Evolutionary conservation across 2,888 invertebrate species (phyloP).

Genomic region (Camptogramma bilineatum): DNA sequence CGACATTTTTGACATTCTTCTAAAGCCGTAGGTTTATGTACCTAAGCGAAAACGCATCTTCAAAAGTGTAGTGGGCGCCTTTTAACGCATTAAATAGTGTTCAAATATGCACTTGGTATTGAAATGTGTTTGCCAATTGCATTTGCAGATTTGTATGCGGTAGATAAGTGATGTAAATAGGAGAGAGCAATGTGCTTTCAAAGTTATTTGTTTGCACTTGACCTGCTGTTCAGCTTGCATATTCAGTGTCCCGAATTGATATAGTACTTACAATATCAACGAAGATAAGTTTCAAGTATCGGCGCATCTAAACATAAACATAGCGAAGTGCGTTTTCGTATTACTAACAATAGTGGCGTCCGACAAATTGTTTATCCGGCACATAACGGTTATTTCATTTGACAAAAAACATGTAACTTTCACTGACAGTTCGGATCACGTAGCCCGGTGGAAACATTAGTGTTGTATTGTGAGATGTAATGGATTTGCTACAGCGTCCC

Average conservation of each 20-base stretch:
- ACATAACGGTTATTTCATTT: conserved; percentile 60
- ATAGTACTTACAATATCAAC: background rate
- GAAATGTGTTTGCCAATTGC: conserved; percentile 30
- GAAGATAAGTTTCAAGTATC: background rate
- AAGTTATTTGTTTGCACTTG: conserved; percentile 21
- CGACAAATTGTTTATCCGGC: conserved; percentile 35
- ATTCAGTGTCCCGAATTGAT: conserved; percentile 10
- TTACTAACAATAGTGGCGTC: conserved; percentile 29
- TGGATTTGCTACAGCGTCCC: conserved; percentile 61
- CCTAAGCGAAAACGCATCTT: conserved; percentile 53
- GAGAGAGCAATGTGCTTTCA: conserved; percentile 21
- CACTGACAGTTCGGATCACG: conserved; percentile 68
- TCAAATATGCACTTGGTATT: conserved; percentile 31
- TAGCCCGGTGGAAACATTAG: conserved; percentile 61
- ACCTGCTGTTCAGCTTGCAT: conserved; percentile 20
- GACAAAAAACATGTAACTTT: conserved; percentile 69
- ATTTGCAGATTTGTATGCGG: conserved; percentile 34
- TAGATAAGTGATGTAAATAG: conserved; percentile 27
- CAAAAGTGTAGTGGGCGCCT: conserved; percentile 55
- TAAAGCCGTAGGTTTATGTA: conserved; percentile 50
- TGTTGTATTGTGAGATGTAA: conserved; percentile 64
- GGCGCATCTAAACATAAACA: conserved; percentile 21
- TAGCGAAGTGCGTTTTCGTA: conserved; percentile 27
- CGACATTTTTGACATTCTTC: conserved; percentile 72
- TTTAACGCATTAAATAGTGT: conserved; percentile 36